Evolutionary conservation across 53 echinoderm and acorn worm genomes (phyloP), one percentile per base, ranked within the genome.

Genomic region (Luidia sarsii): DNA sequence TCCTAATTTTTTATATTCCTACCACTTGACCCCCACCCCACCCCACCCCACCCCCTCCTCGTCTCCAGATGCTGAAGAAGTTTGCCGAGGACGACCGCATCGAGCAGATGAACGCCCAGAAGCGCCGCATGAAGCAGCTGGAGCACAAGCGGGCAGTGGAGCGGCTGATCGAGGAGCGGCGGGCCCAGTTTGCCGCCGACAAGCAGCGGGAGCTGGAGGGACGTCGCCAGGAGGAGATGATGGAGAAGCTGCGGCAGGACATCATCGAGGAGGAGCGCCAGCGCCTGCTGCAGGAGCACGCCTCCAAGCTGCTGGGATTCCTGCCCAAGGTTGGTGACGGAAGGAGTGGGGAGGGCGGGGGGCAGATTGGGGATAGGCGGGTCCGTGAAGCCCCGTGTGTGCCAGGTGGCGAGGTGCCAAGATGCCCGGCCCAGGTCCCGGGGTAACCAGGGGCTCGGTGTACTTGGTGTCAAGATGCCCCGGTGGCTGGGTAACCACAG

Each of bases 51-150:
- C n/a, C 31, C 6, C 0, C 19, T 31, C 23, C 4, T 64, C 25
- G 21, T 22, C 33, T 20, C 25, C 24, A 97, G 99, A 97, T 97
- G 99, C 81, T 97, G 79, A 89, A 93, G 48, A 97, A 97, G 84
- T 97, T 94, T 79, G 99, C 94, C 16, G 99, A 91, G 64, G 99
- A 97, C 35, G 99, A 97, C 59, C 91, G 94, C 66, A 91, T 97
- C 33, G 99, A 97, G 70, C 99, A 94, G 79, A 94, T 97, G 99
- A 97, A 97, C 55, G 94, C 91, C 48, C 93, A 97, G 89, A 88
- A 88, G 39, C 99, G 99, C 2, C 99, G 99, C 71, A 97, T 97
- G 99, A 94, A 94, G 80, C 99, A 97, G 79, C 94, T 64, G 74
- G 94, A 97, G 52, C 99, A 97, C 91, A 94, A 91, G 84, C 65